Evolutionary conservation across 2,797 vertebrate species (phyloP), one percentile per base, ranked within the genome.

Genomic region (Centropyge bicolor): DNA sequence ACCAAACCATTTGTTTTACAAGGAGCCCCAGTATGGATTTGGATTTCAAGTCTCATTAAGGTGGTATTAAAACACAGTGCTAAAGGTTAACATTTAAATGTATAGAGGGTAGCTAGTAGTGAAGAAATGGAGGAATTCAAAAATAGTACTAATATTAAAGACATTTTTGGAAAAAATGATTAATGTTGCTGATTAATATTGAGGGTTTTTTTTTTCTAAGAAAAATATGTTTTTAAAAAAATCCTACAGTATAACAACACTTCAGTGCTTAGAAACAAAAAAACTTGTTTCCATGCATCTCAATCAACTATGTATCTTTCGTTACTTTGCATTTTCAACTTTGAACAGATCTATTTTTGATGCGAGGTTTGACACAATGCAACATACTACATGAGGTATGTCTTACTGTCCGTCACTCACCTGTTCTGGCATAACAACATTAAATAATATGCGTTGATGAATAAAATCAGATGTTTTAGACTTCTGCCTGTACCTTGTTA

Each of bases 401-500:
- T 22, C 45, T 40, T 13, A 12, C 20, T 41, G 17, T 52, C 12
- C 0, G 4, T 35, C 3, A 45, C 45, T 74, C n/a, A 31, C 3
- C 6, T 63, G 19, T 20, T 24, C 31, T 5, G 3, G 3, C 35
- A 27, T 22, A 22, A 31, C 35, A 49, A 27, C 6, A 62, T 41
- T 20, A 45, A 54, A 60, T 61, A n/a, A 13, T 2, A 22, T 49
- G 43, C 35, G 51, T 35, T 64, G 20, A 5, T 51, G 14, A 31
- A 60, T 16, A 2, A 55, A 63, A 71, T 24, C 2, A 22, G 13
- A 51, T 27, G 38, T n/a, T 1, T 67, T n/a, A 4, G 5, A 41
- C 31, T 12, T 64, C 35, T 51, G 11, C 5, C 9, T n/a, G 5
- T 87, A 96, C 96, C 95, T 95, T 95, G 78, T 93, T 95, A 88